Conservation (phyloP, 2,113 vertebrate species). For the Zosterops japonicus region DNA sequence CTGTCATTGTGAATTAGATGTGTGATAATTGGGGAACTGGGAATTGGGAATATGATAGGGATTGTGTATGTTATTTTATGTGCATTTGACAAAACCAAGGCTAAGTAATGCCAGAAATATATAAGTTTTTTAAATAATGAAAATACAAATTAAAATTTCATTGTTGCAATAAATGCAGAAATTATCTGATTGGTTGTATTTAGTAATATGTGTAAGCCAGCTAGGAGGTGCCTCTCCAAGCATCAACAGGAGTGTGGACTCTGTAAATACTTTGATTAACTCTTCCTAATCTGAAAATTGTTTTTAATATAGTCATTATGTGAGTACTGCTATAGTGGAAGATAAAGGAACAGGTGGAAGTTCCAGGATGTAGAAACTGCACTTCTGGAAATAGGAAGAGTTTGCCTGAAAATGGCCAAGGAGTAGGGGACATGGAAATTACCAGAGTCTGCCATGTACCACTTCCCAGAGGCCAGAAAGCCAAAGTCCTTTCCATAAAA, state of each 20-base stretch:
- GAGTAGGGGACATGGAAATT: not conserved
- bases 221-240: not conserved
- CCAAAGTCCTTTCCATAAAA: not conserved
- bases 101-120: not conserved
- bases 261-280: not conserved
- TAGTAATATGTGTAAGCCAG: not conserved
- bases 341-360: not conserved
- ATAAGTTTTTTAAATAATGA: not conserved
- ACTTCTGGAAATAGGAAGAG: not conserved
- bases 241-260: not conserved
- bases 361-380: not conserved
- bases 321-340: not conserved
- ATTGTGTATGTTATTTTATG: not conserved
- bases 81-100: not conserved
- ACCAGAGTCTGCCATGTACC: not conserved
- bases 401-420: not conserved
- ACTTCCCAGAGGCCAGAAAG: not conserved
- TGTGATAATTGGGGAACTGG: not conserved
- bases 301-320: not conserved
- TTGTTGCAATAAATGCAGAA: not conserved
- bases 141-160: not conserved
- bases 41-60: not conserved
- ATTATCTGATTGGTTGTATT: not conserved
- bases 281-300: not conserved
- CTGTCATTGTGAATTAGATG: not conserved